Percentiles rank a stretch among this genome's conserved stretches.
Conservation (phyloP, 1,140 invertebrate species). For the Cyclina sinensis region DNA sequence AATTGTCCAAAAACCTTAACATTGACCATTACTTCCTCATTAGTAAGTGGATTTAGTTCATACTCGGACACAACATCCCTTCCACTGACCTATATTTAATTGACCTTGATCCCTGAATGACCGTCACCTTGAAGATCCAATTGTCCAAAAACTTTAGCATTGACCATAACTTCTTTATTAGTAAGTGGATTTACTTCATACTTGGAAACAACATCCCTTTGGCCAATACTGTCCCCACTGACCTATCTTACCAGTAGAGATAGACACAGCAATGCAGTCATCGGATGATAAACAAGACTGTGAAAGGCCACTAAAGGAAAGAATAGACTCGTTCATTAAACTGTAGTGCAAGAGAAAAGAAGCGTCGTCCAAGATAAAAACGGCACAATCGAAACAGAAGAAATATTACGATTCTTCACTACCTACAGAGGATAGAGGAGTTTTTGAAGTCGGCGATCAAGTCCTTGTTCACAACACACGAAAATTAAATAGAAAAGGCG, state of each 20-base stretch:
- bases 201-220: too few relatives aligned
- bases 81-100: too few relatives aligned
- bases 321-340: background rate
- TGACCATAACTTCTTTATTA: too few relatives aligned
- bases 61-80: too few relatives aligned
- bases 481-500: constrained; percentile 20
- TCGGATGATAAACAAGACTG: constrained; percentile 13
- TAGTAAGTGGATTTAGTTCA: too few relatives aligned
- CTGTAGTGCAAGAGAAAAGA: background rate
- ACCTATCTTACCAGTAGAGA: constrained; percentile 53
- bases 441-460: background rate
- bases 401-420: background rate
- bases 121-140: too few relatives aligned
- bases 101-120: too few relatives aligned
- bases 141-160: too few relatives aligned
- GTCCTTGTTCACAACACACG: constrained; percentile 42
- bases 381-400: background rate
- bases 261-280: constrained; percentile 45
- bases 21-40: too few relatives aligned
- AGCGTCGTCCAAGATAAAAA: constrained; percentile 2
- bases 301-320: background rate
- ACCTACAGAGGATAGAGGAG: constrained; percentile 6
- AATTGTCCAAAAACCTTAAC: too few relatives aligned
- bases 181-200: too few relatives aligned
- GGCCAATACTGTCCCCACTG: too few relatives aligned